These are phyloP conservation scores for Euplagia quadripunctaria DNA, from an alignment of 2,888 invertebrate species.

Conservation along the genomic window DNA sequence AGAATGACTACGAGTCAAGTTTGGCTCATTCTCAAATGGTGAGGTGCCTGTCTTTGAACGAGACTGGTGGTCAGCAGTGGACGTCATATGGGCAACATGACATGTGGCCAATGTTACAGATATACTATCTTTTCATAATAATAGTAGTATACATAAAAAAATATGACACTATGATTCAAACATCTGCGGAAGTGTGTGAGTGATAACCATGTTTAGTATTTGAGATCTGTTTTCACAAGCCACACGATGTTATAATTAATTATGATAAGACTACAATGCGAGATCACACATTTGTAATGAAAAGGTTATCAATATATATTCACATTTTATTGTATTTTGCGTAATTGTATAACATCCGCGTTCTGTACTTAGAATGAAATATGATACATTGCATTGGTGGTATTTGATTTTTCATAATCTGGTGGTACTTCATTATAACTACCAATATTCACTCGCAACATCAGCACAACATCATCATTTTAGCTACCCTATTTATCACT, in stretches of 20 bases:
- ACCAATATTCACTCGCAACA: too few species aligned
- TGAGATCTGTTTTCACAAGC: neutral
- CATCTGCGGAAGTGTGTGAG: too few species aligned
- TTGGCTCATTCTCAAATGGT: too few species aligned
- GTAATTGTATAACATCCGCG: neutral
- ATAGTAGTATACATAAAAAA: neutral
- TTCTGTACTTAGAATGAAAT: neutral
- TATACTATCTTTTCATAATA: neutral
- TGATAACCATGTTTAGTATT: neutral
- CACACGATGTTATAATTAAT: neutral
- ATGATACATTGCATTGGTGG: neutral
- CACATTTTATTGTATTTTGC: neutral
- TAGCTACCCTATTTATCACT: too few species aligned
- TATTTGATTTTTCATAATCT: neutral
- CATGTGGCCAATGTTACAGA: too few species aligned
- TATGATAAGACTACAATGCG: neutral
- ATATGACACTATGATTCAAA: neutral
- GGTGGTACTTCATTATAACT: too few species aligned
- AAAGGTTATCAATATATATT: neutral
- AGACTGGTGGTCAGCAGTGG: too few species aligned
- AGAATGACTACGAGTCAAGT: too few species aligned
- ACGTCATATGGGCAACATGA: too few species aligned
- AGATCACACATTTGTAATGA: neutral
- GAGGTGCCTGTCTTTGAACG: too few species aligned
- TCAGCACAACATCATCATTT: too few species aligned